A percentile compares a stretch with the other conserved stretches of the same genome.
Evolutionary conservation across 2,797 vertebrate genomes (phyloP).

Genomic region (Falco novaeseelandiae): DNA sequence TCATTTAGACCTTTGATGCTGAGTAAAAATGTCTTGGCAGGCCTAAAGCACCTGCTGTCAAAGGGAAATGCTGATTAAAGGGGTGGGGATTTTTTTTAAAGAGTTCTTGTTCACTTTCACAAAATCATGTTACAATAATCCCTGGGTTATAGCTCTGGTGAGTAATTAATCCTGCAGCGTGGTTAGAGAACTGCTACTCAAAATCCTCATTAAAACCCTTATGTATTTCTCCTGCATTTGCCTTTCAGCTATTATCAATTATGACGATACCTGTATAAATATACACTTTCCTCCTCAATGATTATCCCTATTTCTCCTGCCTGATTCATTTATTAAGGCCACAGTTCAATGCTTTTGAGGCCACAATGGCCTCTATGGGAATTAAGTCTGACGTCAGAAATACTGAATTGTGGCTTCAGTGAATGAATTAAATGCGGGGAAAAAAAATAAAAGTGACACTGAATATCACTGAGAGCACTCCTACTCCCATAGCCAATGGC

Average conservation of each 20-base stretch:
- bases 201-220: slow-evolving; percentile 24
- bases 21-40: slow-evolving; percentile 57
- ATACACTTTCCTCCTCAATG: not conserved
- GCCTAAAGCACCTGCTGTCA: slow-evolving; percentile 53
- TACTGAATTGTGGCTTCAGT: slow-evolving; percentile 1
- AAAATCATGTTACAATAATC: not conserved
- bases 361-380: not conserved
- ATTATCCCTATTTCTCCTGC: slow-evolving; percentile 5
- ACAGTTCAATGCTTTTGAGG: slow-evolving; percentile 37
- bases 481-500: not conserved
- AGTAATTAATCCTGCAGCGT: not conserved
- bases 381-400: slow-evolving; percentile 51
- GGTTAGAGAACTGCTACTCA: slow-evolving; percentile 5
- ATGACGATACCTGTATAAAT: not conserved
- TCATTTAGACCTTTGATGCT: slow-evolving; percentile 74
- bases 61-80: slow-evolving; percentile 58
- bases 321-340: slow-evolving; percentile 16
- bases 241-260: slow-evolving; percentile 19
- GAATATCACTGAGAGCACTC: not conserved
- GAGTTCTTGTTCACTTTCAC: slow-evolving; percentile 9
- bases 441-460: not conserved
- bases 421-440: slow-evolving; percentile 5
- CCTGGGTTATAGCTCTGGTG: not conserved
- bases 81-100: not conserved
- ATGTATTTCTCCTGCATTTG: not conserved